Percentiles rank a stretch among this genome's conserved stretches.
Conservation (phyloP, 1,140 invertebrate species). For the Telenomus remus region DNA sequence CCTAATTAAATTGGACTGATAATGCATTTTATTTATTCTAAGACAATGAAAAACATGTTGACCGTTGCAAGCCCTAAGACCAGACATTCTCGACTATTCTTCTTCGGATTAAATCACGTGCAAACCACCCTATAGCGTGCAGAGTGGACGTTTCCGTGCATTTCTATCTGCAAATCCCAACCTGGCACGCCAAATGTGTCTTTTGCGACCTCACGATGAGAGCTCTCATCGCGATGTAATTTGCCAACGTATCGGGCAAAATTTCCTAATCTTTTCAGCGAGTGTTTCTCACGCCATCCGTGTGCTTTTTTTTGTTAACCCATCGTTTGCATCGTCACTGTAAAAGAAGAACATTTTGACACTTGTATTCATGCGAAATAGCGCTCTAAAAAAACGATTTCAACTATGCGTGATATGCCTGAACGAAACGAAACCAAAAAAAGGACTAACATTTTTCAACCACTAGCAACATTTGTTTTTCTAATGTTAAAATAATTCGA, state of each 20-base stretch:
- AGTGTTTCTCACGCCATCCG: constrained; percentile 34
- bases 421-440: no score
- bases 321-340: background rate
- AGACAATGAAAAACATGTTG: constrained; percentile 3
- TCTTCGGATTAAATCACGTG: constrained; percentile 30
- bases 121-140: constrained; percentile 40
- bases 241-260: constrained; percentile 17
- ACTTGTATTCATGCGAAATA: constrained; percentile 1
- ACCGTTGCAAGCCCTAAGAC: constrained; percentile 2
- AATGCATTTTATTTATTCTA: no score
- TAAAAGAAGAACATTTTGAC: constrained; percentile 15
- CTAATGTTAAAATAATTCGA: no score
- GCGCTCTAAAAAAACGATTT: background rate
- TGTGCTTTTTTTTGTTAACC: constrained; percentile 1
- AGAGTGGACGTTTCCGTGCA: constrained; percentile 39
- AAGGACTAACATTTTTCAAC: no score
- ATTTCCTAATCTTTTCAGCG: constrained; percentile 14
- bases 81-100: constrained; percentile 18
- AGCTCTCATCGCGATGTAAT: constrained; percentile 26
- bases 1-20: no score
- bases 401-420: no score
- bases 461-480: no score
- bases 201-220: constrained; percentile 39
- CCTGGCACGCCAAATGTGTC: constrained; percentile 32
- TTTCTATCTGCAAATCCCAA: constrained; percentile 23